phyloP scores from a whole-genome alignment of 2,113 vertebrate genomes.

The Halichoeres trimaculatus region DNA sequence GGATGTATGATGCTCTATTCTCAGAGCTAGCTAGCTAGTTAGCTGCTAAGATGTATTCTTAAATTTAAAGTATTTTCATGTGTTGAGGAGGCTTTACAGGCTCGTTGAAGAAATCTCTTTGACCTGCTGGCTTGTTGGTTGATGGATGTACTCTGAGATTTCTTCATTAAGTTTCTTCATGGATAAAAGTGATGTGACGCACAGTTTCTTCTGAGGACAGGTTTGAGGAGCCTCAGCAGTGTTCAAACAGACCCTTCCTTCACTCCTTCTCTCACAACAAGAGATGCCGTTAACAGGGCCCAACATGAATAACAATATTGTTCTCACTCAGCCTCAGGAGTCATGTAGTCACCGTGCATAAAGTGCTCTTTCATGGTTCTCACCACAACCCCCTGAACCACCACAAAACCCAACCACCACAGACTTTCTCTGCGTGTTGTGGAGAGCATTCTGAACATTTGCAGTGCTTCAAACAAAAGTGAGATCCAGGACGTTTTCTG shows the following conservation, averaged over 20 bases:
- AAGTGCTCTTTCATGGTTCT: constrained; percentile 41
- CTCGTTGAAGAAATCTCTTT: no score
- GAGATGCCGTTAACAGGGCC: neutral
- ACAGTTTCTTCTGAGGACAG: no score
- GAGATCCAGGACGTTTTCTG: no score
- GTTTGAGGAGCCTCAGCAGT: neutral
- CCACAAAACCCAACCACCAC: neutral
- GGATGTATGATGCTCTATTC: no score
- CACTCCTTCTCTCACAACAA: neutral
- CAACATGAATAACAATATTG: constrained; percentile 18
- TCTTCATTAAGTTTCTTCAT: no score
- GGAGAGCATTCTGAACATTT: constrained; percentile 23
- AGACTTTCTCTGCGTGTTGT: constrained; percentile 7
- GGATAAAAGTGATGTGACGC: no score
- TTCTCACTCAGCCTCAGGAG: constrained; percentile 1
- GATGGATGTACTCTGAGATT: no score
- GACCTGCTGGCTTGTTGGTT: no score
- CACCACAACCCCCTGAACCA: constrained; percentile 5
- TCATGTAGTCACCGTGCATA: constrained; percentile 6
- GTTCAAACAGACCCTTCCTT: neutral
- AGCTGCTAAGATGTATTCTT: no score
- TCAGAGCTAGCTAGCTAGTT: no score
- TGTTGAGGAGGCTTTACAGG: no score
- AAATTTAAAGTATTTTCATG: no score
- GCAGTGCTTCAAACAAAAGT: neutral